These are phyloP conservation scores for Pristionchus japonicus DNA, from an alignment of 2,888 invertebrate genomes.

Conservation along the genomic window DNA sequence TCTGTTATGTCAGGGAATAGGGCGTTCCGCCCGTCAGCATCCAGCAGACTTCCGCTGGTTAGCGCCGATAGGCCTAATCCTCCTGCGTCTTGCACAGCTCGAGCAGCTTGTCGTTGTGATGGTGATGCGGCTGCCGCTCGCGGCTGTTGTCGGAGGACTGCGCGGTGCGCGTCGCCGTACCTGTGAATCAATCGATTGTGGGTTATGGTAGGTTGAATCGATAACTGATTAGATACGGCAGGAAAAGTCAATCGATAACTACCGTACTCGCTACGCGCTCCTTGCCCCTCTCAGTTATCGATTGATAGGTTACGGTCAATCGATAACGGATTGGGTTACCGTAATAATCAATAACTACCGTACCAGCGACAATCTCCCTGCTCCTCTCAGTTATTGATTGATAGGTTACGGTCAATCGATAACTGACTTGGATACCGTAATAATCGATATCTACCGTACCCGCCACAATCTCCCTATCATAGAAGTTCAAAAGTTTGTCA, in stretches of 20 bases:
- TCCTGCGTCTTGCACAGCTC: slow-evolving; percentile 27
- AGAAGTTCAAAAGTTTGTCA: too few relatives aligned
- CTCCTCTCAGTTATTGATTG: too few relatives aligned
- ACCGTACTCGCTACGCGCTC: too few relatives aligned
- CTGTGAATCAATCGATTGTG: not conserved
- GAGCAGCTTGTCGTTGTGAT: too few relatives aligned
- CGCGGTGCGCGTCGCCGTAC: not conserved
- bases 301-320: too few relatives aligned
- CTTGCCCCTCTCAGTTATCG: too few relatives aligned
- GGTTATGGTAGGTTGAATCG: too few relatives aligned
- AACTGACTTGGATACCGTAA: not conserved
- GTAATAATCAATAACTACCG: not conserved
- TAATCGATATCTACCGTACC: slow-evolving; percentile 7
- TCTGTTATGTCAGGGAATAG: not conserved
- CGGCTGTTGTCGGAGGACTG: not conserved
- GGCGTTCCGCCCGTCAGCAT: not conserved
- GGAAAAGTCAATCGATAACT: too few relatives aligned
- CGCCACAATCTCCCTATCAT: too few relatives aligned
- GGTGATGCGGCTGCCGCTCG: not conserved
- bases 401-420: not conserved
- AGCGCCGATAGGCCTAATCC: not conserved
- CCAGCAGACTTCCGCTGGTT: not conserved
- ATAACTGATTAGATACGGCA: too few relatives aligned
- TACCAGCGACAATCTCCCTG: too few relatives aligned
- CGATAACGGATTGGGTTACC: not conserved